Evolutionary conservation across 2,797 vertebrate genomes (phyloP).

Genomic region (Crocodylus rhombifer): DNA sequence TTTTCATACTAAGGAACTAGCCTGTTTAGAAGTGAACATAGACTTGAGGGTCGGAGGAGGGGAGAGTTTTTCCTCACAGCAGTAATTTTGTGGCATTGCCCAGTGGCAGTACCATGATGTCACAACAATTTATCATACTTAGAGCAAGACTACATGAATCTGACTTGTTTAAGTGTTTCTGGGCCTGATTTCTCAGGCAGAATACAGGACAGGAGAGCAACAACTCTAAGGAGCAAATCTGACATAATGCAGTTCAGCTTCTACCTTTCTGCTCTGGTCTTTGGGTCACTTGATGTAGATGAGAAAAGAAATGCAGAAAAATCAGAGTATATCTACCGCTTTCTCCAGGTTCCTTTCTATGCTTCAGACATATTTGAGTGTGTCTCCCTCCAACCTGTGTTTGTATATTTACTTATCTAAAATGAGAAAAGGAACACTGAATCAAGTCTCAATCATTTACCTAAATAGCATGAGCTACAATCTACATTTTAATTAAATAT

Average conservation of each 20-base stretch:
- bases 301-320: constrained; percentile 37
- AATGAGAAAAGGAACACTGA: constrained; percentile 48
- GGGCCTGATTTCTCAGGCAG: constrained; percentile 68
- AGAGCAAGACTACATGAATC: constrained; percentile 54
- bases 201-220: constrained; percentile 40
- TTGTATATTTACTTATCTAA: constrained; percentile 69
- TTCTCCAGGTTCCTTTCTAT: constrained; percentile 4
- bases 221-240: constrained; percentile 23
- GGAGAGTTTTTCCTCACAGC: constrained; percentile 59
- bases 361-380: constrained; percentile 10
- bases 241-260: neutral
- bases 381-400: constrained; percentile 44
- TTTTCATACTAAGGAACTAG: constrained; percentile 40
- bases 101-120: constrained; percentile 66
- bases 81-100: constrained; percentile 66
- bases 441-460: constrained; percentile 50
- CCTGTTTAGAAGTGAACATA: constrained; percentile 31
- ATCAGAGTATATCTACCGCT: neutral
- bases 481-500: constrained; percentile 73
- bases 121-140: constrained; percentile 67
- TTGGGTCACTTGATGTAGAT: neutral
- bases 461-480: constrained; percentile 54
- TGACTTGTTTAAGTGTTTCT: constrained; percentile 74
- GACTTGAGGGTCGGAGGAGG: constrained; percentile 6
- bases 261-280: neutral